Conservation (phyloP, 2,113 vertebrate species). For the Alligator mississippiensis region DNA sequence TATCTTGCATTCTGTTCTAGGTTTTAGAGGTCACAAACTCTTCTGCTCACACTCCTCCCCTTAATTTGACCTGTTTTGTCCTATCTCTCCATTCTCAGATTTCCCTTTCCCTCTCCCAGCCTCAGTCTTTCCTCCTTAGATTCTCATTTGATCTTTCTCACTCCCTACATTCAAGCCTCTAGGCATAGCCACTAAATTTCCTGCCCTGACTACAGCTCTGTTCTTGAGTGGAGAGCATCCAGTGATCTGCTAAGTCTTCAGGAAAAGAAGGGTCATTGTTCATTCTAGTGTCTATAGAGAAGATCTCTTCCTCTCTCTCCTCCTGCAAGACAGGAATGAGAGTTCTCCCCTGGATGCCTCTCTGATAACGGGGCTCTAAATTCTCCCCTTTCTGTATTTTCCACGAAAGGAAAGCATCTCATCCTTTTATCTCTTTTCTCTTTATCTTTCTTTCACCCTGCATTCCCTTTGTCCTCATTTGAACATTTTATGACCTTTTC, state of each 20-base stretch:
- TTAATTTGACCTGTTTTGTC: not conserved
- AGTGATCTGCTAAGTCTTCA: not conserved
- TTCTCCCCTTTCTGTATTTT: not conserved
- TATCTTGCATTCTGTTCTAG: not conserved
- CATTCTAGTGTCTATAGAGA: not conserved
- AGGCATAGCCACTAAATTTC: too few relatives aligned
- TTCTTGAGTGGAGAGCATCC: not conserved
- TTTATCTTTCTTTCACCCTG: not conserved
- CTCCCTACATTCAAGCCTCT: not conserved
- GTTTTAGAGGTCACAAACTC: not conserved
- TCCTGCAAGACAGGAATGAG: not conserved
- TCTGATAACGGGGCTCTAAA: not conserved
- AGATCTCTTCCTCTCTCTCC: not conserved
- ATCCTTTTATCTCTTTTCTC: not conserved
- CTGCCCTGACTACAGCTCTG: not conserved
- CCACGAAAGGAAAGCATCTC: not conserved
- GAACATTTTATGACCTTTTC: fast-evolving
- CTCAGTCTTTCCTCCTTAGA: not conserved
- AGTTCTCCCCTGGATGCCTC: not conserved
- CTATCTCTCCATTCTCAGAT: not conserved
- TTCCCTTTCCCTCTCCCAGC: not conserved
- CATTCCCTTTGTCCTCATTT: fast-evolving
- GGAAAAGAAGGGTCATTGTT: not conserved
- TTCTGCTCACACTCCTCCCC: not conserved
- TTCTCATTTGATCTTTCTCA: not conserved